Conservation (phyloP, 2,797 vertebrate species). For the Lerista edwardsae region DNA sequence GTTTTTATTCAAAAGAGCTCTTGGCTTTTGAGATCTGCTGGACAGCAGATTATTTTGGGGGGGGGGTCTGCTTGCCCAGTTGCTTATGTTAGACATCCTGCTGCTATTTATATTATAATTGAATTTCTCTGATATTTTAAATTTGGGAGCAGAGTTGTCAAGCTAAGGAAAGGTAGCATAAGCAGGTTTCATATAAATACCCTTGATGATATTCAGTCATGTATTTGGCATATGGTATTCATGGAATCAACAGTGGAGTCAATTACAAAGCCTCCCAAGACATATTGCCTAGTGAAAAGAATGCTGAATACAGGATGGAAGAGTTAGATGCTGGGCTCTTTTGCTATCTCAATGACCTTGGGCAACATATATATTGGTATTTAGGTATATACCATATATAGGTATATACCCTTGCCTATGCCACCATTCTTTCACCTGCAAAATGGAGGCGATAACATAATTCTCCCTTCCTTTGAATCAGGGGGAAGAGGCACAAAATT, state of each 20-base stretch:
- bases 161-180: too few species aligned
- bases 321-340: background rate
- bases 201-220: background rate
- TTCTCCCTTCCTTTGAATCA: background rate
- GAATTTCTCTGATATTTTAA: background rate
- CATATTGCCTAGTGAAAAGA: background rate
- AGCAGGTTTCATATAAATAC: background rate
- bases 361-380: background rate
- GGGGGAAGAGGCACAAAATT: background rate
- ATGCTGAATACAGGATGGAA: background rate
- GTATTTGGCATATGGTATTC: background rate
- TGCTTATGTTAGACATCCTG: too few species aligned
- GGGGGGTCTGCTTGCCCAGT: background rate
- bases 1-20: background rate
- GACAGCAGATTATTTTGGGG: background rate
- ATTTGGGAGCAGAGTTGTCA: background rate
- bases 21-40: background rate
- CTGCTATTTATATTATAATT: background rate
- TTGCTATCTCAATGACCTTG: background rate
- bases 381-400: too few species aligned
- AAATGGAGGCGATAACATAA: constrained; percentile 3
- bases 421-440: background rate
- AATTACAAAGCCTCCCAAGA: background rate
- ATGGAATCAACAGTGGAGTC: background rate
- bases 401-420: background rate